Conservation (phyloP, 2,888 invertebrate genomes). For the Rotaria socialis region DNA sequence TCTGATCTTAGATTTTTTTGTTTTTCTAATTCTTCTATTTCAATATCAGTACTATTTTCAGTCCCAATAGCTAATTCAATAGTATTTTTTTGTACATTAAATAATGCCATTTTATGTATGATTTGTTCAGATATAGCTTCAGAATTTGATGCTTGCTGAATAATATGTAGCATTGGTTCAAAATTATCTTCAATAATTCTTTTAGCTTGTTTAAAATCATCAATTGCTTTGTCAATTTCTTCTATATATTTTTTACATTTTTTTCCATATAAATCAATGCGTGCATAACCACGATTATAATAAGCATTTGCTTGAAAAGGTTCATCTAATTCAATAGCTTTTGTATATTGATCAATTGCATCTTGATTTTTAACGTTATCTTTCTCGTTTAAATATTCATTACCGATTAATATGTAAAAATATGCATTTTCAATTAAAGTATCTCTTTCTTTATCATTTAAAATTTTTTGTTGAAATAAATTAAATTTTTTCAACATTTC, state of each 20-base stretch:
- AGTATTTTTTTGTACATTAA: neutral
- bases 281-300: neutral
- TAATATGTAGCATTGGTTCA: neutral
- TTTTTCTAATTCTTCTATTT: neutral
- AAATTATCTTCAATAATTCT: neutral
- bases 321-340: neutral
- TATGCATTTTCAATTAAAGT: neutral
- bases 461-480: neutral
- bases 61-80: neutral
- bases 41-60: neutral
- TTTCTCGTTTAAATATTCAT: neutral
- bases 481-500: neutral
- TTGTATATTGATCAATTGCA: neutral
- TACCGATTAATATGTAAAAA: neutral
- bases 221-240: neutral
- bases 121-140: neutral
- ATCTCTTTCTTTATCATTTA: neutral
- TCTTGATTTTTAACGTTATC: neutral
- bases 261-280: neutral
- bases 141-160: neutral
- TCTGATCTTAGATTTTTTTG: neutral
- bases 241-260: neutral
- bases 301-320: neutral
- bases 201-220: constrained; percentile 14
- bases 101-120: neutral